Evolutionary conservation across 2,113 vertebrate species (phyloP), one percentile per base, ranked within the genome.

Genomic region (Embiotoca jacksoni): DNA sequence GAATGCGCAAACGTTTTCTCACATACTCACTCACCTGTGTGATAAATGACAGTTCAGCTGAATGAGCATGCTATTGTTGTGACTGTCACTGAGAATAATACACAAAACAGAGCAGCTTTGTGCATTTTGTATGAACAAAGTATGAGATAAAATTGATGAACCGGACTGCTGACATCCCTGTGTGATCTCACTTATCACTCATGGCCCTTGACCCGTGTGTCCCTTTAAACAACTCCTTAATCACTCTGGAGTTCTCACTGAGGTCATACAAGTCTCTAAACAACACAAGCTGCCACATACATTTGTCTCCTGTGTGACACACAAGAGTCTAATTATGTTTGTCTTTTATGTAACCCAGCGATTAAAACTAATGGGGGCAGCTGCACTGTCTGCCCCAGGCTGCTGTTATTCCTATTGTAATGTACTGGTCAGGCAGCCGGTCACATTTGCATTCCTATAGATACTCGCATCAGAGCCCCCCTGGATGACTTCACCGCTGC

Each of bases 391-490:
- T 84, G 85, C 76, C 75, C 75, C 76, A 5, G 75, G 81, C 77
- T 37, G 72, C 85, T 72, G 63, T 83, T 83, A 69, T 47, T 68
- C 73, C 84, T 36, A 88, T 93, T 93, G 87, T 93, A 78, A 80
- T 72, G 76, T 75, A 74, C 55, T 86, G 83, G 82, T 82, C 80
- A 83, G 79, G 75, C 82, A 82, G 78, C 52, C 67, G 63, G 84
- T 74, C 80, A 91, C 89, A 94, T 94, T 94, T 91, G 90, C 93
- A 94, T 94, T 80, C 81, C 87, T 87, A 92, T 90, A 88, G 91
- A 85, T 81, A 58, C 64, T 79, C 2, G 11, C 83, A 85, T 90
- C 85, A 84, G 79, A 83, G 75, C 67, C 57, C 83, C 82, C 63
- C 79, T 74, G 66, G 65, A 80, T 91, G 92, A 91, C 90, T 91